Evolutionary conservation across 2,113 vertebrate genomes (phyloP).

Genomic region (Cettia cetti): DNA sequence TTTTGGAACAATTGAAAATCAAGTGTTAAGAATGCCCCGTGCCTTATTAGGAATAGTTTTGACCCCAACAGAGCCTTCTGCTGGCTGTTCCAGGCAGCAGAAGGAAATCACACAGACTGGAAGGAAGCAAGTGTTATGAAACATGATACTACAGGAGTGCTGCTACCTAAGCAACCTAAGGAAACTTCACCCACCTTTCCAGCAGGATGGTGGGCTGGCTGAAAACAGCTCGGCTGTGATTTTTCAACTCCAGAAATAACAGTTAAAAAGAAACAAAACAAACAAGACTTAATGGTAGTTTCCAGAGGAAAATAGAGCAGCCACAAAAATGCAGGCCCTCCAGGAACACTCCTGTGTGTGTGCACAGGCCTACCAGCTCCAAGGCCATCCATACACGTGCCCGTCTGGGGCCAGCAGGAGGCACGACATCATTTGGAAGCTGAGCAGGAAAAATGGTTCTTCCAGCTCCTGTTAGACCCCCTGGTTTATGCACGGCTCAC

Average conservation of each 20-base stretch:
- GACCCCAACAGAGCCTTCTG: rapidly evolving
- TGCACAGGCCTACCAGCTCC: not conserved
- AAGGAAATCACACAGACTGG: not conserved
- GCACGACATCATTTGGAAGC: conserved; percentile 41
- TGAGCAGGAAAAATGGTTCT: conserved; percentile 46
- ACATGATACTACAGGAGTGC: not conserved
- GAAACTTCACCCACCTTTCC: not conserved
- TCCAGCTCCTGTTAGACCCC: conserved; percentile 37
- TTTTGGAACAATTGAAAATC: not conserved
- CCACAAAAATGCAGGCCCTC: not conserved
- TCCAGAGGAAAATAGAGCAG: not conserved
- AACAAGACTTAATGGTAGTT: not conserved
- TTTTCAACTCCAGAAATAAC: not conserved
- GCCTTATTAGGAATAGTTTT: not conserved
- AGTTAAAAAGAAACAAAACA: not conserved
- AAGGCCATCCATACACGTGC: not conserved
- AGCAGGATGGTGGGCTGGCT: not conserved
- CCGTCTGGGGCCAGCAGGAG: conserved; percentile 4
- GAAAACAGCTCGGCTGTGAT: not conserved
- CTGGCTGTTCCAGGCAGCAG: not conserved
- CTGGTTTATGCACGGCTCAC: not conserved
- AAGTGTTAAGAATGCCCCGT: not conserved
- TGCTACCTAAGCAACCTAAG: not conserved
- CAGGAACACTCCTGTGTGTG: not conserved
- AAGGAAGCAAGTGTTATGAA: not conserved